Base-by-base conservation (phyloP, 1,140 invertebrate species). In the Prorops nasuta region DNA sequence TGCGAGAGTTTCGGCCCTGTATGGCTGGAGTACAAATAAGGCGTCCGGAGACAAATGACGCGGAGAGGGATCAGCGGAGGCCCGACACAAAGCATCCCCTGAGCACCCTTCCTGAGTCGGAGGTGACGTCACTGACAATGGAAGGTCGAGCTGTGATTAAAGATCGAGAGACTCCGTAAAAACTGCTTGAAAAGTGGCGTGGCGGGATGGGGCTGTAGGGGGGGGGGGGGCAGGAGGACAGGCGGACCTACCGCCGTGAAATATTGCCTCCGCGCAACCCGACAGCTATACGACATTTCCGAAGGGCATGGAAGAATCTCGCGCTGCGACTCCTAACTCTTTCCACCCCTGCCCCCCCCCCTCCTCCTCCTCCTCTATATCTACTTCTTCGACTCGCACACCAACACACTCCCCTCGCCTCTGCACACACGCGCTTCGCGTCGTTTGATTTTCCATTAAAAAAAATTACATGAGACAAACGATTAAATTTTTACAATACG, bases 121-220 rank as follows among this genome's bases (percentile, higher is more conserved):
- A 74, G 69, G 71, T 72, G 71, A 73, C 71, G 72, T 74, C 69
- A 72, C 58, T 60, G 71, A 73, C 72, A 74, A 74, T 72, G 68
- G 69, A 71, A 74, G 72, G 72, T 74, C 72, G 72, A 73, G 71
- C 65, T 65, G 72, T 74, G 71, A 74, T 74, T 74, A 74, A 74
- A 74, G 72, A 74, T 74, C 71, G 68, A 69, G 71, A 69, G 68
- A 66, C 65, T 71, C 54, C 64, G 68, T 63, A 72, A 74, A 74
- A 74, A 73, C 64, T 69, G 62, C 64, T 71, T 67, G 49, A 73
- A 74, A 69, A 74, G 64, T 70, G 17, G 36, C 39, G 51, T n/a
- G 44, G 28, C 37, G 32, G 51, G 24, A 36, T 34, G 52, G 61
- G 56, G 53, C 22, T 21, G 50, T 57, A 44, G 58, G 49, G 10